These are phyloP conservation scores for Lethocerus indicus DNA, from an alignment of 1,140 invertebrate genomes.

Conservation along the genomic window DNA sequence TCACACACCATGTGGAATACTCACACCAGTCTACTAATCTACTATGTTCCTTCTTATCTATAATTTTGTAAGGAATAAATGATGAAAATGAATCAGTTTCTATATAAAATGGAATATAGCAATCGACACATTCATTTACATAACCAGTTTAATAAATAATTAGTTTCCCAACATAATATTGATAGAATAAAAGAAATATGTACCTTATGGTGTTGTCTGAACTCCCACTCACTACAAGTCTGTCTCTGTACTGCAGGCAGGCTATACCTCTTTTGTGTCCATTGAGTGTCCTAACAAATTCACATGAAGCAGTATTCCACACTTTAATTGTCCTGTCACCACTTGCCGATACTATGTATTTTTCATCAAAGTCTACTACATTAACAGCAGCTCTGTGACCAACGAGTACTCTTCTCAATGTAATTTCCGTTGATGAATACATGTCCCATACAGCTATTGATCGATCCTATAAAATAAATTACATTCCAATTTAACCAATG, in stretches of 20 bases:
- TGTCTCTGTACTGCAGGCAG: conserved; percentile 94
- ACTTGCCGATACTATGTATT: conserved; percentile 98
- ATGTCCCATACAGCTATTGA: conserved; percentile 99
- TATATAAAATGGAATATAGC: background rate
- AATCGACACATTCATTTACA: too few species aligned
- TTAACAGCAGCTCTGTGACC: conserved; percentile 98
- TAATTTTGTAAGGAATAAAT: background rate
- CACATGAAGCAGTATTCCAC: conserved; percentile 95
- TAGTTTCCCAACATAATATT: background rate
- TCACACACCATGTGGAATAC: too few species aligned
- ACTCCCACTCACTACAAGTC: conserved; percentile 94
- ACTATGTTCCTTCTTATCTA: too few species aligned
- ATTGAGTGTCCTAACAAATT: conserved; percentile 97
- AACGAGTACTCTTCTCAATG: conserved; percentile 81
- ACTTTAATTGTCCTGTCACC: conserved; percentile 98
- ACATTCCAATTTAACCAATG: background rate
- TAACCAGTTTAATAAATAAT: too few species aligned
- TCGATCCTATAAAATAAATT: conserved; percentile 56
- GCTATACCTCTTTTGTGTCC: conserved; percentile 99
- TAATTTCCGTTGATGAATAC: conserved; percentile 92
- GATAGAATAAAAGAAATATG: conserved; percentile 4
- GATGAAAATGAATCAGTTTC: background rate
- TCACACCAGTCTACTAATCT: too few species aligned
- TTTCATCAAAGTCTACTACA: conserved; percentile 99
- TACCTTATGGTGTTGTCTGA: conserved; percentile 97